Evolutionary conservation across 2,888 invertebrate species (phyloP), one percentile per base, ranked within the genome.

Genomic region (Schizotus pectinicornis): DNA sequence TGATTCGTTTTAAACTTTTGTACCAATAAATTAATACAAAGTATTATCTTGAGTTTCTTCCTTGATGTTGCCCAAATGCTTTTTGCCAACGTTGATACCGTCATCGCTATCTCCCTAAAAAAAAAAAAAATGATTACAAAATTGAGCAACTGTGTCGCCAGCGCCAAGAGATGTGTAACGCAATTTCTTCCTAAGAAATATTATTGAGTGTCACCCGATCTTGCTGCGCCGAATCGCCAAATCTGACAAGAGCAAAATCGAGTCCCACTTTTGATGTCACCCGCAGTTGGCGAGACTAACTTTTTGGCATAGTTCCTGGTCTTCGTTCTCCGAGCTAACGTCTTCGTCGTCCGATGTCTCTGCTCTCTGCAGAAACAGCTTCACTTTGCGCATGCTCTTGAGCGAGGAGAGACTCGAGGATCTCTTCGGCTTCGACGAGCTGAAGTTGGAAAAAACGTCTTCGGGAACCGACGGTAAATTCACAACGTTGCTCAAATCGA

Each of bases 391-490:
- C 69, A 81, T 77, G 38, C 79, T 80, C 62, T 81, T 81, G 48
- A 81, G 63, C 1, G 81, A 81, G 7, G 80, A 81, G 38, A 81
- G 70, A 65, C 81, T 81, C 1, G 80, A 79, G 1, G 80, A 78
- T 49, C 78, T 71, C 2, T 71, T 75, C 7, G 81, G 80, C 64
- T 77, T 78, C 37, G 58, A 70, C 64, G 61, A 74, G 68, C n/a
- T 73, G 65, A 77, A 80, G 59, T 77, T 73, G 1, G 79, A 78
- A 54, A 81, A 81, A 41, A 78, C 80, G 61, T 81, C 81, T 71
- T 81, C 81, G 0, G 81, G 81, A 0, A 81, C 81, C 1, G 81
- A 74, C 2, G 81, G 80, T 46, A 81, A 68, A 69, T 80, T 81
- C 0, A 75, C 73, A 1, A 80, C 77, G 51, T 73, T 78, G 59